Percentiles rank a stretch among this genome's conserved stretches.
These are phyloP conservation scores for Pygocentrus nattereri DNA, from an alignment of 2,797 vertebrate species.

Conservation along the genomic window DNA sequence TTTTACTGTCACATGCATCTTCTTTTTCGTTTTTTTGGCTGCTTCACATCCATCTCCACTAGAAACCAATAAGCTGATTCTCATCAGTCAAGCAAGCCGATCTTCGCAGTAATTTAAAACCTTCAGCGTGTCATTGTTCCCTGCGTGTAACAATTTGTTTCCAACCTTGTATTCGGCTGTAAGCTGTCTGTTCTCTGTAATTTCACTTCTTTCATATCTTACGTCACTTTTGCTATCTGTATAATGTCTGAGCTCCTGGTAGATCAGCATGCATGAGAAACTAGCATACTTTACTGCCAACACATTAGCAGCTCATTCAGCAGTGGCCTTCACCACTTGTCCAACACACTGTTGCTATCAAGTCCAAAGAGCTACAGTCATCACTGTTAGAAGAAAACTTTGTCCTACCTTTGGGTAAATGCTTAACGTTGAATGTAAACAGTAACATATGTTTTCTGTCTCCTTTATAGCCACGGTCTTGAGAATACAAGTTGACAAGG, in stretches of 20 bases:
- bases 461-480: too few species aligned
- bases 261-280: too few species aligned
- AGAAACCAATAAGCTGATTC: slow-evolving; percentile 28
- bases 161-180: not conserved
- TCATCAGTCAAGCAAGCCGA: not conserved
- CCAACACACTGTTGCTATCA: too few species aligned
- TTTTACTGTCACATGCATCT: not conserved
- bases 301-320: too few species aligned
- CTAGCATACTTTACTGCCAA: not conserved
- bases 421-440: too few species aligned
- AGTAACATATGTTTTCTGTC: too few species aligned
- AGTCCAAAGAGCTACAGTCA: too few species aligned
- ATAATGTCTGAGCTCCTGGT: not conserved
- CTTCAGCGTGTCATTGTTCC: slow-evolving; percentile 15
- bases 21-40: not conserved
- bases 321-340: too few species aligned
- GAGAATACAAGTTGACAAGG: too few species aligned
- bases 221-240: not conserved
- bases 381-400: too few species aligned
- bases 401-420: too few species aligned
- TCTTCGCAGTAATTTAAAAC: slow-evolving; percentile 14
- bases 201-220: not conserved
- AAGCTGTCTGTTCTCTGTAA: slow-evolving; percentile 4
- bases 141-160: slow-evolving; percentile 2
- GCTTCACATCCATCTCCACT: not conserved